These are phyloP conservation scores for Rhinopomastus cyanomelas DNA, from an alignment of 2,113 vertebrate genomes.

Conservation along the genomic window DNA sequence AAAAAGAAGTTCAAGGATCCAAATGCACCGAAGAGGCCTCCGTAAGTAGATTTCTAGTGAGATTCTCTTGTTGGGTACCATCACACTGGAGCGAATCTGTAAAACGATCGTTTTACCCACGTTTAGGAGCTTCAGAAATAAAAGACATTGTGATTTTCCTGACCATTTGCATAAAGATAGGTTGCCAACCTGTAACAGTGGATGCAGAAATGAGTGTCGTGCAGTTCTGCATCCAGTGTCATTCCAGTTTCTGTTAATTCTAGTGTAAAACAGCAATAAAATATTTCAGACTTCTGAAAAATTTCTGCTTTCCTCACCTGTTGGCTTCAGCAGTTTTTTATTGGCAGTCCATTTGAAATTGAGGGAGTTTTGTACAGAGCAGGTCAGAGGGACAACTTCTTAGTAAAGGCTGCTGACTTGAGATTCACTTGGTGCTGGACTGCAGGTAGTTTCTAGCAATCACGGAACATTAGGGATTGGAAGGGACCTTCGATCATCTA, in stretches of 20 bases:
- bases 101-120: neutral
- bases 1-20: conserved; percentile 97
- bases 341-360: neutral
- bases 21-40: conserved; percentile 97
- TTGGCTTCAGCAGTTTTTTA: neutral
- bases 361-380: neutral
- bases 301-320: neutral
- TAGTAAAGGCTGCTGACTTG: neutral
- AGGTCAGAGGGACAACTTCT: neutral
- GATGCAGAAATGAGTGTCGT: accelerated
- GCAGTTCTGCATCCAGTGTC: neutral
- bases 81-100: accelerated
- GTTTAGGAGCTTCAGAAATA: neutral
- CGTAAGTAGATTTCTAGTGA: conserved; percentile 78
- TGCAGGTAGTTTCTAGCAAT: neutral
- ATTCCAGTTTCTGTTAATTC: neutral
- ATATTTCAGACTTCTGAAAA: neutral
- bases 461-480: too few species aligned
- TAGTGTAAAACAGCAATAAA: neutral
- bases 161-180: neutral
- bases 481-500: too few species aligned
- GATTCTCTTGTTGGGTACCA: accelerated
- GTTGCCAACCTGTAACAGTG: neutral
- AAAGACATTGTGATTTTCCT: accelerated
- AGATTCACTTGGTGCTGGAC: neutral